Conservation (phyloP, 2,888 invertebrate genomes). For the Callyntrura sp. region DNA sequence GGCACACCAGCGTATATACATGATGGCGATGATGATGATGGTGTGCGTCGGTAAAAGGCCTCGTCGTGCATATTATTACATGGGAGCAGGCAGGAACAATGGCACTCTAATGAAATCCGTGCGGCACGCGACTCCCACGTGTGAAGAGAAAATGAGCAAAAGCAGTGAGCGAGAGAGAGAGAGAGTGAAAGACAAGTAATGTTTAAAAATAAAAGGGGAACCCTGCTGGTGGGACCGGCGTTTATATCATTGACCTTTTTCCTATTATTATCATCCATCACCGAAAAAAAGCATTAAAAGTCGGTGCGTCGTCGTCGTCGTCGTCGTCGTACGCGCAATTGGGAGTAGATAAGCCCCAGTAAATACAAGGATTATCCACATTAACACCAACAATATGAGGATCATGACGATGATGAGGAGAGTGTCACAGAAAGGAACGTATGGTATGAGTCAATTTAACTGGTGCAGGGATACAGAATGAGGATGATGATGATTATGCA, state of each 20-base stretch:
- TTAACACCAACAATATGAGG: constrained; percentile 80
- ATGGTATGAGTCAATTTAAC: constrained; percentile 69
- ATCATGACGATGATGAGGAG: constrained; percentile 38
- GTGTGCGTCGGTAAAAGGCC: constrained; percentile 4
- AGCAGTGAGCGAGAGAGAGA: no score
- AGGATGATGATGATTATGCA: constrained; percentile 17
- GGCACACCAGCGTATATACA: constrained; percentile 18
- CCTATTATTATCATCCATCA: constrained; percentile 16
- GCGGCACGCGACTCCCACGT: constrained; percentile 84
- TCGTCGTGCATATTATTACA: constrained; percentile 72
- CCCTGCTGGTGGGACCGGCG: constrained; percentile 82
- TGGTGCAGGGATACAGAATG: not conserved
- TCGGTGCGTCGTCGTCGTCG: not conserved
- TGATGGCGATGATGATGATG: not conserved
- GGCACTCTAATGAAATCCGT: constrained; percentile 82
- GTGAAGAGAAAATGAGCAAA: constrained; percentile 72
- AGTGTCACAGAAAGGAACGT: not conserved
- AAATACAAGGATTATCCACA: constrained; percentile 80
- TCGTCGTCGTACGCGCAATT: not conserved
- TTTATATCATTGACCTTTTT: constrained; percentile 83
- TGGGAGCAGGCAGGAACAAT: constrained; percentile 79
- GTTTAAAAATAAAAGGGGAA: constrained; percentile 80
- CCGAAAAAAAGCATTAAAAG: not conserved
- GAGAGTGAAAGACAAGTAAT: constrained; percentile 67
- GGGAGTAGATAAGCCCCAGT: constrained; percentile 5